Conservation (phyloP, 2,113 vertebrate genomes). For the Gallinago media region DNA sequence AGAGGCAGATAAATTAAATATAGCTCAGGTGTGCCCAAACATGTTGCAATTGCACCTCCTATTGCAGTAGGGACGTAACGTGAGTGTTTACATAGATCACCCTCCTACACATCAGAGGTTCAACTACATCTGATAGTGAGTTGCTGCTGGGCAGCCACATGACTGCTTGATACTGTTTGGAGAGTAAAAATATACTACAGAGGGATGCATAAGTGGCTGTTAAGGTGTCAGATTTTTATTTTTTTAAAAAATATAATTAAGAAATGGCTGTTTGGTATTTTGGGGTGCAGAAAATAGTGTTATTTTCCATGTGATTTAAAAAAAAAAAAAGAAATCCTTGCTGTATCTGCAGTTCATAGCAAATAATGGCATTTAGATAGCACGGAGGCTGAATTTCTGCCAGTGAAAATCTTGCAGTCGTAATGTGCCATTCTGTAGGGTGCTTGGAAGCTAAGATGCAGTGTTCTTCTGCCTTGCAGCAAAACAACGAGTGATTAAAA, state of each 20-base stretch:
- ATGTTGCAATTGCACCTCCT: neutral
- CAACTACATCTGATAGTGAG: neutral
- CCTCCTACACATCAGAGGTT: neutral
- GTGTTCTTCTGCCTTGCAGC: slow-evolving; percentile 48
- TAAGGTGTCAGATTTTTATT: neutral
- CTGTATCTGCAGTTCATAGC: neutral
- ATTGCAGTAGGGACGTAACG: neutral
- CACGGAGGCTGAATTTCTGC: slow-evolving; percentile 42
- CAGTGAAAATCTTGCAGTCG: slow-evolving; percentile 43
- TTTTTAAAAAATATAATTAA: neutral
- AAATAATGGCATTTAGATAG: slow-evolving; percentile 40
- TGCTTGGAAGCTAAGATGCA: slow-evolving; percentile 30
- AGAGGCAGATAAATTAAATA: neutral
- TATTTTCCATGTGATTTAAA: neutral
- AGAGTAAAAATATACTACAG: neutral
- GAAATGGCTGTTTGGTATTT: slow-evolving; percentile 50
- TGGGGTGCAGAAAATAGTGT: slow-evolving; percentile 8
- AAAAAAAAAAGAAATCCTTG: neutral
- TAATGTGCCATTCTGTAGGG: neutral
- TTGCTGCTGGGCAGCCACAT: neutral
- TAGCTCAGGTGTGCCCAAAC: neutral
- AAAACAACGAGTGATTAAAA: slow-evolving; percentile 55
- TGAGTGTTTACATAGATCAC: neutral
- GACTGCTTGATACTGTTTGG: neutral
- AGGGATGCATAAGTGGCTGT: neutral